Percentiles rank a stretch among this genome's conserved stretches.
Evolutionary conservation across 2,113 vertebrate genomes (phyloP).

Genomic region (Semnornis frantzii): DNA sequence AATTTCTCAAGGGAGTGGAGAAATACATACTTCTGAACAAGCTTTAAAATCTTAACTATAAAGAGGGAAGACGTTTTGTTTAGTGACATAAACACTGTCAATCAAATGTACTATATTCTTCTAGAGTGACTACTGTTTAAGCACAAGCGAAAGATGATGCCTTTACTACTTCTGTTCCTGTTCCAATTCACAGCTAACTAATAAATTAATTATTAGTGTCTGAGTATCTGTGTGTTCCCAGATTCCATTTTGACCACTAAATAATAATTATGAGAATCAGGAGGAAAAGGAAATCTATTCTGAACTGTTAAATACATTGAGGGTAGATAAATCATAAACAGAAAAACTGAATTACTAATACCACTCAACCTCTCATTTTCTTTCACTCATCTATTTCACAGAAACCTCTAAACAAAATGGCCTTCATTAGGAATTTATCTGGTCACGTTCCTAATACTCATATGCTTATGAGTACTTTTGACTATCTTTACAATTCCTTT

Average conservation of each 20-base stretch:
- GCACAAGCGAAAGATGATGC: slow-evolving; percentile 8
- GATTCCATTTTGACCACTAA: slow-evolving; percentile 5
- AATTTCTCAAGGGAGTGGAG: not conserved
- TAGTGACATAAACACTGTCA: not conserved
- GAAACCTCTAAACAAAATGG: not conserved
- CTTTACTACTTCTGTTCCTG: not conserved
- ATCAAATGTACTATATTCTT: not conserved
- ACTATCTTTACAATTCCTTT: not conserved
- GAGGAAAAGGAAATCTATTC: not conserved
- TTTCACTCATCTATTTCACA: not conserved
- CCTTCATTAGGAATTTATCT: not conserved
- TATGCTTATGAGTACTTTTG: not conserved
- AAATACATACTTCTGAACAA: not conserved
- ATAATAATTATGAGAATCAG: not conserved
- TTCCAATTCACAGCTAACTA: slow-evolving; percentile 9
- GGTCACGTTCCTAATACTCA: not conserved
- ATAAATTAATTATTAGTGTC: slow-evolving; percentile 27
- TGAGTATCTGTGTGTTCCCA: not conserved
- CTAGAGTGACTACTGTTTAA: not conserved
- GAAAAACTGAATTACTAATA: not conserved
- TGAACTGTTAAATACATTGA: not conserved
- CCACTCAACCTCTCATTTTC: not conserved
- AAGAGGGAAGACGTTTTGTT: not conserved
- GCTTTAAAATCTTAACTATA: not conserved
- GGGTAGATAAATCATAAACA: not conserved